These are phyloP conservation scores for Andrena praecox DNA, from an alignment of 2,888 invertebrate genomes.

Conservation along the genomic window DNA sequence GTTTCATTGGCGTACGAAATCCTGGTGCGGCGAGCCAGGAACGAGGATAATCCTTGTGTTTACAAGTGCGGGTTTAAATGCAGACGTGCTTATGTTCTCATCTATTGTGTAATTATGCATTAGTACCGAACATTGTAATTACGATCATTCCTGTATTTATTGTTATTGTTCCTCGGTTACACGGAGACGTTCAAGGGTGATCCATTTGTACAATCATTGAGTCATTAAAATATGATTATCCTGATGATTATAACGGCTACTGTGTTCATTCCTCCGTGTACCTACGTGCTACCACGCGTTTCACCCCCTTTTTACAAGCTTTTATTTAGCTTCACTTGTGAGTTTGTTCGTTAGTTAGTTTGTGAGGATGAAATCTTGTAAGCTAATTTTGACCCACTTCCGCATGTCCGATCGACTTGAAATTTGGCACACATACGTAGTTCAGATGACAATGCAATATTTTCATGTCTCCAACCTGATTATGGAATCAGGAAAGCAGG, in stretches of 20 bases:
- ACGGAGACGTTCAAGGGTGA: conserved; percentile 82
- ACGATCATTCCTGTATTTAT: conserved; percentile 81
- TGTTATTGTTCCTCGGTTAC: conserved; percentile 84
- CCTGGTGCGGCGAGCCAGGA: conserved; percentile 58
- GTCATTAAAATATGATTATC: conserved; percentile 85
- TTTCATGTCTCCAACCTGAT: no score
- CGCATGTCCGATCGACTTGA: no score
- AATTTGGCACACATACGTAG: no score
- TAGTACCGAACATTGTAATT: conserved; percentile 78
- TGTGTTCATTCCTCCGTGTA: background rate
- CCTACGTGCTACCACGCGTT: no score
- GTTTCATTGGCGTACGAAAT: conserved; percentile 69
- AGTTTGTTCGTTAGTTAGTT: no score
- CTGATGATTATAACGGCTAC: conserved; percentile 74
- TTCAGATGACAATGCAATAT: no score
- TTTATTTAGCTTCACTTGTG: no score
- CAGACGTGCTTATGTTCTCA: conserved; percentile 65
- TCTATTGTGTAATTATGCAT: conserved; percentile 65
- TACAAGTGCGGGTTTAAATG: conserved; percentile 51
- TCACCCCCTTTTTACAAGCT: no score
- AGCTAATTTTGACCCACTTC: no score
- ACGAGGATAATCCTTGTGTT: conserved; percentile 53
- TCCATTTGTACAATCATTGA: conserved; percentile 85
- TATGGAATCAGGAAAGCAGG: no score
- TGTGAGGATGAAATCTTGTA: no score